These are phyloP conservation scores for Ariolimax columbianus DNA, from an alignment of 2,888 invertebrate genomes.

Conservation along the genomic window DNA sequence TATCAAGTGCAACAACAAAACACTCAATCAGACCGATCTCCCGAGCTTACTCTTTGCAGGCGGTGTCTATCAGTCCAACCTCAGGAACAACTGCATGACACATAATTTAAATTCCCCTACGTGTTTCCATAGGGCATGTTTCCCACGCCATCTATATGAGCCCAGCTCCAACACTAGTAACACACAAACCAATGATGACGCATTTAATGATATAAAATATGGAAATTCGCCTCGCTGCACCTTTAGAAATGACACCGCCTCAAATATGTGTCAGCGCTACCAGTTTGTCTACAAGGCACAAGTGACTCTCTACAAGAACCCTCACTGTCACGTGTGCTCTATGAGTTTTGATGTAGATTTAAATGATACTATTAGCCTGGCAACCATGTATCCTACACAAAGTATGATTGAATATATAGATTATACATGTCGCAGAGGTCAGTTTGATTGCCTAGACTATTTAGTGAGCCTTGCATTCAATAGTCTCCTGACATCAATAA, in stretches of 20 bases:
- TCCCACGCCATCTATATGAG: neutral
- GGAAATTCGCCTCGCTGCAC: neutral
- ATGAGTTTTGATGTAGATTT: neutral
- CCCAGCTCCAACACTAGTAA: neutral
- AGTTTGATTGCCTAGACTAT: neutral
- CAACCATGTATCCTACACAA: neutral
- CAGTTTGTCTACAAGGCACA: neutral
- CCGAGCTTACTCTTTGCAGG: neutral
- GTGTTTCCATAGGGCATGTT: neutral
- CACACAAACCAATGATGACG: neutral
- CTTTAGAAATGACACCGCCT: neutral
- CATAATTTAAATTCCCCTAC: neutral
- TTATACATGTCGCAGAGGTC: neutral
- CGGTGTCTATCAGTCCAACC: neutral
- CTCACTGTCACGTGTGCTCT: neutral
- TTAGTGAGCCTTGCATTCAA: too few species aligned
- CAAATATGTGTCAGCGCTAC: conserved; percentile 10
- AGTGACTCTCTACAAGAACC: conserved; percentile 7
- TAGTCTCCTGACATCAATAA: too few species aligned
- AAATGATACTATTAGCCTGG: neutral
- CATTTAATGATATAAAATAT: neutral
- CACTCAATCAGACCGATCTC: neutral
- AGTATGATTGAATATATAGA: neutral
- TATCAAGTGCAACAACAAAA: neutral
- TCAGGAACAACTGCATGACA: neutral